Conservation (phyloP, 2,113 vertebrate species). For the Desmodus rotundus region DNA sequence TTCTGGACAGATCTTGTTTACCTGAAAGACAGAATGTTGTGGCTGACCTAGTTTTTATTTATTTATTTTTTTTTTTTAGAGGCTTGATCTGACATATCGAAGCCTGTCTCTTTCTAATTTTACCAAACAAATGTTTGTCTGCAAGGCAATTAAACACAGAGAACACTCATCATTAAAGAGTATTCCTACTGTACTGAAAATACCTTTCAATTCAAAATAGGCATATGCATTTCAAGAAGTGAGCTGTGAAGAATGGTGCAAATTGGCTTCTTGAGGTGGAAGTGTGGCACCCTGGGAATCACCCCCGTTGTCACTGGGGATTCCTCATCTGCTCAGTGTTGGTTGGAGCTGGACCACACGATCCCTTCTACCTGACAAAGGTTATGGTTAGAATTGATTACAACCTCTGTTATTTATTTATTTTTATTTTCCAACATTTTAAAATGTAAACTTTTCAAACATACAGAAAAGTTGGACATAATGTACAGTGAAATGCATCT, state of each 20-base stretch:
- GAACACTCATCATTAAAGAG: slow-evolving; percentile 14
- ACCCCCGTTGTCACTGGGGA: too few relatives aligned
- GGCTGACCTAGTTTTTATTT: background rate
- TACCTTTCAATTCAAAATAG: slow-evolving; percentile 3
- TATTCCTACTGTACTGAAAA: background rate
- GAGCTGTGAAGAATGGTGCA: background rate
- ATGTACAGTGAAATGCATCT: background rate
- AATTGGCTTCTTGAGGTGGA: background rate
- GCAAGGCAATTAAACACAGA: background rate
- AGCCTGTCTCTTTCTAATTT: slow-evolving; percentile 4
- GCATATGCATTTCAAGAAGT: background rate
- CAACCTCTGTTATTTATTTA: background rate
- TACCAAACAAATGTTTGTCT: background rate
- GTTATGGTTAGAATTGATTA: background rate
- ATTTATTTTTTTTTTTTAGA: background rate
- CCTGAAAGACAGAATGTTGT: background rate
- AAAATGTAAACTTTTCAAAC: background rate
- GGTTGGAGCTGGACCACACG: background rate
- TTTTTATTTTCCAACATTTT: background rate
- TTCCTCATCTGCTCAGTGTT: background rate
- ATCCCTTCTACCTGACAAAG: background rate
- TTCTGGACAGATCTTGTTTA: background rate
- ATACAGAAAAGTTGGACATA: background rate
- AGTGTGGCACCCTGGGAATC: background rate
- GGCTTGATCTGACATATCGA: background rate